phyloP scores from a whole-genome alignment of 2,888 invertebrate genomes.

The Sarcophaga subvicina region DNA sequence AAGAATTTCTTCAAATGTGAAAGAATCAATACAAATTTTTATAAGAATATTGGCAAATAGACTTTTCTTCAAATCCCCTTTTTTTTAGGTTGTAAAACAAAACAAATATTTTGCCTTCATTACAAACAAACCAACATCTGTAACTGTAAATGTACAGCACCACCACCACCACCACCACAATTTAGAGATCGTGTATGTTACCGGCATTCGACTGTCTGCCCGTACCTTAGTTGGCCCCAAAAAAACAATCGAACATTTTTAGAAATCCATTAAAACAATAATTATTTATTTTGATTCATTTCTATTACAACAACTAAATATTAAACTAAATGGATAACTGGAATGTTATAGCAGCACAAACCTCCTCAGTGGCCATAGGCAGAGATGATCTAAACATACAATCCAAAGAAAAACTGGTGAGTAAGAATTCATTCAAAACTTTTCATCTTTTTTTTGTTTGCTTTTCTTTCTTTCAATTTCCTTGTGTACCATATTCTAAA shows the following conservation, averaged over 20 bases:
- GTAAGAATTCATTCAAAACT: constrained; percentile 66
- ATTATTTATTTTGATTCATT: constrained; percentile 52
- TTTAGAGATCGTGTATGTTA: constrained; percentile 32
- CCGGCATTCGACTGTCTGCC: constrained; percentile 7
- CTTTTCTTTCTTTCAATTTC: background rate
- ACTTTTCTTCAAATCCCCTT: constrained; percentile 54
- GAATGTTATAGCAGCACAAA: constrained; percentile 87
- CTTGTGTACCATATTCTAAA: constrained; percentile 55
- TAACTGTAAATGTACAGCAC: constrained; percentile 41
- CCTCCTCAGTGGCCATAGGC: constrained; percentile 85
- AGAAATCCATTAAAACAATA: constrained; percentile 13
- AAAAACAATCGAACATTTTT: background rate
- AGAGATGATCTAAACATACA: constrained; percentile 83
- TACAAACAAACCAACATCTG: constrained; percentile 33
- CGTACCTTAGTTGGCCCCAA: constrained; percentile 30
- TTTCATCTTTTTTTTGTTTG: constrained; percentile 4
- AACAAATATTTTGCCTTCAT: constrained; percentile 29
- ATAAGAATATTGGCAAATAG: constrained; percentile 57
- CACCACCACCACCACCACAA: constrained; percentile 8
- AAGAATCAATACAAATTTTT: constrained; percentile 35
- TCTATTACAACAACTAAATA: constrained; percentile 40
- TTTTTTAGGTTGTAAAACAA: constrained; percentile 55
- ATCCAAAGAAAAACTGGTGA: constrained; percentile 79
- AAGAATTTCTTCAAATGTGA: constrained; percentile 37
- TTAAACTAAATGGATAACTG: constrained; percentile 86